Base-by-base conservation (phyloP, 2,797 vertebrate genomes). In the Gila robusta region DNA sequence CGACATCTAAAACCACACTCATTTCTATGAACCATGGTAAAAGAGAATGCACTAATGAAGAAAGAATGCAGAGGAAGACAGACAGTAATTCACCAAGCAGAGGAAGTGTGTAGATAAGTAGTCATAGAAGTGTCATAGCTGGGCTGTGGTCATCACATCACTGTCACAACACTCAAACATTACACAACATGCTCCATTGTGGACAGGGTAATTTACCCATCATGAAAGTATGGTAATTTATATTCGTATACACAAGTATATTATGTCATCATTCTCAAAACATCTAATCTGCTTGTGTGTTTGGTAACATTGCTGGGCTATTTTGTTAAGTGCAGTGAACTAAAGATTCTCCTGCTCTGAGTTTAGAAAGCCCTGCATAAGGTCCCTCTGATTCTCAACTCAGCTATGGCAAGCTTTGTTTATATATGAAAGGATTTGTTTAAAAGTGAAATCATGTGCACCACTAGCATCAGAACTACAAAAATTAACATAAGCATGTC, bases 51-150 rank as follows among this genome's bases (percentile, higher is more conserved):
- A 44, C 37, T 39, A 44, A 82, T 69, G 39, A 16, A 39, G 26
- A 71, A 56, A 83, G 6, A 47, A 69, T 5, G 19, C 21, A 4
- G 16, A 19, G 49, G 39, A 44, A 23, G 52, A 21, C 19, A 7
- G 8, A 21, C 56, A 16, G 11, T 14, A 52, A 79, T 39, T 56
- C 32, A 70, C 49, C 32, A 9, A 54, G 79, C 66, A 81, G 66
- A 71, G 80, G 80, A 82, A 82, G 80, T 56, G 47, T 71, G 62
- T 35, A 49, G 79, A 67, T 67, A 35, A 35, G 62, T 67, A 80
- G 62, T 49, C 62, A 66, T 3, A 80, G 26, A 32, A 80, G 19
- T 67, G 62, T 66, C 41, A 67, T 1, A 67, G 62, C 41, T 80
- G 62, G 1, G 5, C 32, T 81, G 44, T 16, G 79, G 64, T 37